Evolutionary conservation across 2,797 vertebrate genomes (phyloP), one percentile per base, ranked within the genome.

Genomic region (Novumbra hubbsi): DNA sequence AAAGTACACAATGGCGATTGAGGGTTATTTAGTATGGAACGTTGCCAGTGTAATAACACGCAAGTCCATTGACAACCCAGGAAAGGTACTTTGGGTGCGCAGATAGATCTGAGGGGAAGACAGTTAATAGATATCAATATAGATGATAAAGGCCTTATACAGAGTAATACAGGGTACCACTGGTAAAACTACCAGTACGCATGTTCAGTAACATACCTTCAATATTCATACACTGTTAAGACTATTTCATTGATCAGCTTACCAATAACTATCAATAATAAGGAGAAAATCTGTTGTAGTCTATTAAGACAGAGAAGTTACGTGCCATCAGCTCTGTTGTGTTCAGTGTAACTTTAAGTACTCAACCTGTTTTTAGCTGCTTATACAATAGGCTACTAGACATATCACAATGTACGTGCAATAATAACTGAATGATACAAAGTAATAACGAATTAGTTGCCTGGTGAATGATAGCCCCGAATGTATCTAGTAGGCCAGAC

Each of bases 401-500:
- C 34, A 38, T 38, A 38, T 7, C 34, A 38, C 34, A 38, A 38
- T 38, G 34, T 38, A 38, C 5, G 34, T 38, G 4, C 24, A 55
- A 55, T 55, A 55, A 55, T 1, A 28, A 17, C 14, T 63, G 27
- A 63, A 63, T 63, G 27, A 16, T 63, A 24, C 60, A 30, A 63
- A 16, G 60, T 17, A 63, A 63, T 28, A 55, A 55, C 27, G 4
- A 30, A 28, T 11, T 30, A 63, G 64, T 32, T 66, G 65, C 17
- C 21, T 21, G 12, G 27, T 27, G 24, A 24, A 28, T 49, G 24
- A 28, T 30, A 30, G 34, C 34, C 71, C 79, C 79, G 76, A 72
- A 76, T 50, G 74, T 60, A 50, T 81, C 45, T 74, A 60, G 50
- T 16, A 49, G 19, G 21, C 30, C 73, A 41, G 73, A 77, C 74